Percentiles rank a stretch among this genome's conserved stretches.
Conservation (phyloP, 2,113 vertebrate genomes). For the Tylochromis polylepis region DNA sequence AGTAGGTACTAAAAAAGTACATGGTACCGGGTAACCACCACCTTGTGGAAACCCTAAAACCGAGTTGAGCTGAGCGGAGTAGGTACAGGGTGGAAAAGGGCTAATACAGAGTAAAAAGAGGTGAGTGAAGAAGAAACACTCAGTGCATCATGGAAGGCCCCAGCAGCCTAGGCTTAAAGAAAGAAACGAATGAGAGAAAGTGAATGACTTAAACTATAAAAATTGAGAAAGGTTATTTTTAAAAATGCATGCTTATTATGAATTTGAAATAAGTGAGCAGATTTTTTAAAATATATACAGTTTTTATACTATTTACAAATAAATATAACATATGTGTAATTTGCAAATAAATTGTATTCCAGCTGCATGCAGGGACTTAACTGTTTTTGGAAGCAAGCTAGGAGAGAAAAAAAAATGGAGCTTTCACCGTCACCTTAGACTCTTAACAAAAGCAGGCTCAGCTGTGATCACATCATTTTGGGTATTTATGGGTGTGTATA, state of each 20-base stretch:
- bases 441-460: not conserved
- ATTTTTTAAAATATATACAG: fast-evolving
- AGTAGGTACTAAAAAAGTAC: not conserved
- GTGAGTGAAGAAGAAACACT: not conserved
- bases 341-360: not conserved
- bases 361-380: not conserved
- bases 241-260: not conserved
- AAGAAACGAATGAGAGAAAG: no score
- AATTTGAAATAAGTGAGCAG: no score
- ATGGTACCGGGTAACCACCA: fast-evolving
- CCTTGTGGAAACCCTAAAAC: not conserved
- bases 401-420: not conserved
- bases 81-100: not conserved
- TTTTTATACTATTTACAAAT: not conserved
- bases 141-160: not conserved
- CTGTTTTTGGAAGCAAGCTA: not conserved
- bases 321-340: not conserved
- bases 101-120: not conserved
- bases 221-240: not conserved
- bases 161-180: not conserved
- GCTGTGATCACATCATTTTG: not conserved
- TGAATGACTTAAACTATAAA: not conserved
- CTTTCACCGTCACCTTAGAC: not conserved
- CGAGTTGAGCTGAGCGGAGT: not conserved
- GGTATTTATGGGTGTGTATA: not conserved